Conservation (phyloP, 2,888 invertebrate genomes). For the Fabriciana adippe region DNA sequence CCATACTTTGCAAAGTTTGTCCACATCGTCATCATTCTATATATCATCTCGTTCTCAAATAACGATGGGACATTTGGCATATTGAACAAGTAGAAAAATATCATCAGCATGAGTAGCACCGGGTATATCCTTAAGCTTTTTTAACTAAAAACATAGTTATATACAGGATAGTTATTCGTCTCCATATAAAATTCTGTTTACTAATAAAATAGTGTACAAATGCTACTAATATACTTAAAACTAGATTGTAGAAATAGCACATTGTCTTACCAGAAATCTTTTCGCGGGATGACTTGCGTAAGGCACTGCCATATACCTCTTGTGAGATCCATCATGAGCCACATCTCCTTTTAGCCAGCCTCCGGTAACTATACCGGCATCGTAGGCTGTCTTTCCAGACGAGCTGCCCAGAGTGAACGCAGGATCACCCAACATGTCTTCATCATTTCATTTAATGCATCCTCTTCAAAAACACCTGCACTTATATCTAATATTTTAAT, state of each 20-base stretch:
- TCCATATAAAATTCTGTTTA: constrained; percentile 51
- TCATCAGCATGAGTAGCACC: constrained; percentile 69
- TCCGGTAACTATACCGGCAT: constrained; percentile 49
- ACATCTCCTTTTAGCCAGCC: constrained; percentile 50
- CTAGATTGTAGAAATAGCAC: too few species aligned
- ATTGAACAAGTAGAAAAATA: constrained; percentile 57
- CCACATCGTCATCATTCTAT: constrained; percentile 13
- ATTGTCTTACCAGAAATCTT: constrained; percentile 55
- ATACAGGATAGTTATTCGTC: constrained; percentile 54
- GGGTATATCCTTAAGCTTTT: constrained; percentile 42
- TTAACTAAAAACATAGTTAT: constrained; percentile 59
- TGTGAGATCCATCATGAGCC: constrained; percentile 55
- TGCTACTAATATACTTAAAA: too few species aligned
- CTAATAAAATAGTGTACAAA: too few species aligned
- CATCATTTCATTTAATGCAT: constrained; percentile 25
- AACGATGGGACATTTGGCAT: constrained; percentile 48
- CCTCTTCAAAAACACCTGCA: background rate
- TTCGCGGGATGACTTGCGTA: constrained; percentile 55
- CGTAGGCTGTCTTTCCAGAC: constrained; percentile 64
- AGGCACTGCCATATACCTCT: constrained; percentile 58
- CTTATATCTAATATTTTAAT: constrained; percentile 10
- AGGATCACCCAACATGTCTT: constrained; percentile 61
- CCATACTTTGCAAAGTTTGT: constrained; percentile 17
- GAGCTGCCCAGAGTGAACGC: constrained; percentile 67
- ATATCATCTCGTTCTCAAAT: constrained; percentile 59